Base-by-base conservation (phyloP, 2,113 vertebrate genomes). In the Xyliphius kryptos region DNA sequence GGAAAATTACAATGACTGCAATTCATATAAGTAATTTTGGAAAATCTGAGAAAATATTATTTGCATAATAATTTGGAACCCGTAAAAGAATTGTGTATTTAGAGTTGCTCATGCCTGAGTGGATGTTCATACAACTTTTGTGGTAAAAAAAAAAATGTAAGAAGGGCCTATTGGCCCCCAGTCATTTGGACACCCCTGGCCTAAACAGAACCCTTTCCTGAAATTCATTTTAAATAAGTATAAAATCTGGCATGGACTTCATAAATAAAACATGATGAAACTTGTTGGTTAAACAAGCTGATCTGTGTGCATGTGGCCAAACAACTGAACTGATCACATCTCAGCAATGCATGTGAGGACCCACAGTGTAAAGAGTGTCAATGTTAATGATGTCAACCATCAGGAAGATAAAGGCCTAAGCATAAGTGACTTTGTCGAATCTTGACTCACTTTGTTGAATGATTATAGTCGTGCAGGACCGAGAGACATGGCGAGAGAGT, bases 401-500 rank as follows among this genome's bases (percentile, higher is more conserved):
- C 76, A 63, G 6, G 15, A 36, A 48, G 1, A 37, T 16, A 55
- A 52, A 67, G 51, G 61, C 66, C 55, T 68, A 60, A 70, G 72
- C 54, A 17, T 63, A 61, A 65, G 56, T 43, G 63, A 67, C 56
- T 56, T 21, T 32, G 48, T 61, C 49, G 52, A 53, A 63, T 60
- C n/a, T n/a, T n/a, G n/a, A n/a, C n/a, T n/a, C 74, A 66, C 69
- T 76, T 74, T 77, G 78, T 77, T 70, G 71, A 68, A 55, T 70
- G 58, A 70, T 76, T 73, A 75, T 21, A 44, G 62, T 46, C 55
- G 21, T 14, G 57, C 37, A 16, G 1, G n/a, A n/a, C n/a, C n/a
- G n/a, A 22, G 44, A 55, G 32, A 44, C 20, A 22, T n/a, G 9
- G 53, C 9, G 26, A 16, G 52, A 37, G 52, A 22, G 40, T 15